These are phyloP conservation scores for Myrmecobius fasciatus DNA, from an alignment of 2,113 vertebrate genomes.

Conservation along the genomic window DNA sequence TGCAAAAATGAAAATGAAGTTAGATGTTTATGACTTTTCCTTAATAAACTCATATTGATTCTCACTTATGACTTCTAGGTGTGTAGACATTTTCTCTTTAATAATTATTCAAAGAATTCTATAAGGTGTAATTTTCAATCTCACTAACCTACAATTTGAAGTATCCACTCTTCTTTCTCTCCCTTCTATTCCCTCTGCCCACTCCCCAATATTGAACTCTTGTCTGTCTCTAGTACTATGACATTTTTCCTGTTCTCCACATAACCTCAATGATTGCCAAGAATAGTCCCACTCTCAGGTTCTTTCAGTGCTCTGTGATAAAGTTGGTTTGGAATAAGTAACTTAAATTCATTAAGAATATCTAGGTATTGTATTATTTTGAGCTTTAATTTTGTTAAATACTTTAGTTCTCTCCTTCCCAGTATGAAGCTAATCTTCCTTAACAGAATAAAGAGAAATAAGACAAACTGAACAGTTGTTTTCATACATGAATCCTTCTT, in stretches of 20 bases:
- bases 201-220: background rate
- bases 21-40: background rate
- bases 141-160: background rate
- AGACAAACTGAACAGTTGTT: background rate
- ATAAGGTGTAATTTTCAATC: background rate
- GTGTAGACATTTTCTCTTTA: background rate
- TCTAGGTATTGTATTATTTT: background rate
- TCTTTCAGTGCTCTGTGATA: background rate
- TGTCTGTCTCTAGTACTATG: background rate
- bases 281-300: background rate
- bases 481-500: background rate
- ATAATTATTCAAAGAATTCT: background rate
- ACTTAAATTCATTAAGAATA: background rate
- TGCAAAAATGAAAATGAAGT: background rate
- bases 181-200: no score
- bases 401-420: background rate
- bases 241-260: background rate
- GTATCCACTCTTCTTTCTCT: background rate
- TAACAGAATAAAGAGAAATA: background rate
- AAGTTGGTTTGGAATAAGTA: background rate
- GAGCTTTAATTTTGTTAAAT: background rate
- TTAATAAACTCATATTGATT: background rate
- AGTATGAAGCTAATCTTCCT: background rate
- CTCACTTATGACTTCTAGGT: background rate
- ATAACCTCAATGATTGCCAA: background rate